Evolutionary conservation across 2,797 vertebrate genomes (phyloP).

Genomic region (Rhinichthys osculus): DNA sequence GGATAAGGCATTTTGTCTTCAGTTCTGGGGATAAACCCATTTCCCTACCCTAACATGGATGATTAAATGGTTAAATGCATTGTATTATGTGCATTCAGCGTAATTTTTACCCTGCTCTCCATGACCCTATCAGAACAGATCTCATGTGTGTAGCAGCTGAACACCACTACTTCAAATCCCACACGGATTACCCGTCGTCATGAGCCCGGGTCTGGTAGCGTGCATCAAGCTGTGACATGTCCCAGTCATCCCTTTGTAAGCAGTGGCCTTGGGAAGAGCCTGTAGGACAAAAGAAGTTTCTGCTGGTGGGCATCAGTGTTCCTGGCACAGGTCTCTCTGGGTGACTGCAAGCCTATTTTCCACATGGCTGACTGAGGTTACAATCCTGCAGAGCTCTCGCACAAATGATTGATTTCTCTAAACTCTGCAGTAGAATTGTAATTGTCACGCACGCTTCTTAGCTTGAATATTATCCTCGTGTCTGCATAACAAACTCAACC

Average conservation of each 20-base stretch:
- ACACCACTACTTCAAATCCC: background rate
- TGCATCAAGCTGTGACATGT: background rate
- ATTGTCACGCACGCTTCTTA: conserved; percentile 68
- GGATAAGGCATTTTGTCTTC: background rate
- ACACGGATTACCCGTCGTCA: background rate
- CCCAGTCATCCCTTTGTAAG: conserved; percentile 36
- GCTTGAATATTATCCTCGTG: conserved; percentile 66
- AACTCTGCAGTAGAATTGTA: conserved; percentile 64
- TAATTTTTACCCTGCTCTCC: background rate
- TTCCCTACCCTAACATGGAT: background rate
- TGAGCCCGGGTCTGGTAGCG: background rate
- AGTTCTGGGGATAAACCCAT: background rate
- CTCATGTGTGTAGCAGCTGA: background rate
- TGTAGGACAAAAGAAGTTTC: conserved; percentile 35
- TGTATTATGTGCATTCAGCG: background rate
- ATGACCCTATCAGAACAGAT: background rate
- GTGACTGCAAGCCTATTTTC: conserved; percentile 87
- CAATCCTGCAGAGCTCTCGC: conserved; percentile 81
- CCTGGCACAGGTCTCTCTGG: conserved; percentile 75
- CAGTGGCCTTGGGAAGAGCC: conserved; percentile 60
- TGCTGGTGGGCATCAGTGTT: conserved; percentile 42
- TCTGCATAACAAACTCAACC: conserved; percentile 22
- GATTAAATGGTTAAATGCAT: background rate
- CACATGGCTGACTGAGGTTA: conserved; percentile 87
- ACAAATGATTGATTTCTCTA: conserved; percentile 83